Percentiles rank a stretch among this genome's conserved stretches.
These are phyloP conservation scores for Ferdinandea cuprea DNA, from an alignment of 2,888 invertebrate genomes.

Conservation along the genomic window DNA sequence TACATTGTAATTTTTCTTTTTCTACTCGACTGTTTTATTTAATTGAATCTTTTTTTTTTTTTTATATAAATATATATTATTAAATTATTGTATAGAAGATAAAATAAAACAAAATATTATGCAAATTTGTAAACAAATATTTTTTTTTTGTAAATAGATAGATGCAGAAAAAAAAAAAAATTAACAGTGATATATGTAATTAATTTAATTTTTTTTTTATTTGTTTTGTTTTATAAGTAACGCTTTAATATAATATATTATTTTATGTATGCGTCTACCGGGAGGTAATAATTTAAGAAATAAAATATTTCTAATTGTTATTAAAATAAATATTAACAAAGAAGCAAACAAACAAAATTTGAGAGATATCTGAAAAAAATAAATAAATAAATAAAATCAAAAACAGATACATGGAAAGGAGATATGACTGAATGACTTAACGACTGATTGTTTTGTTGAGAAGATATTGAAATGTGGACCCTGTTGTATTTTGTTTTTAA, in stretches of 20 bases:
- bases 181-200: conserved; percentile 74
- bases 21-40: conserved; percentile 71
- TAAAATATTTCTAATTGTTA: conserved; percentile 21
- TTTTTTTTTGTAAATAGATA: conserved; percentile 58
- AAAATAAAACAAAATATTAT: conserved; percentile 58
- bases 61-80: conserved; percentile 43
- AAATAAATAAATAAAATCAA: too few relatives aligned
- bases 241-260: conserved; percentile 59
- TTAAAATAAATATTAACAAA: conserved; percentile 16
- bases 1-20: conserved; percentile 39
- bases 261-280: conserved; percentile 17
- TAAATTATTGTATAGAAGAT: conserved; percentile 71
- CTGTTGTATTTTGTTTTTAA: conserved; percentile 59
- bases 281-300: conserved; percentile 19
- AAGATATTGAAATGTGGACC: conserved; percentile 55
- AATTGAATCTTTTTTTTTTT: conserved; percentile 63
- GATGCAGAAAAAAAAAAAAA: conserved; percentile 37
- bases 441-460: conserved; percentile 73
- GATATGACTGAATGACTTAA: conserved; percentile 70
- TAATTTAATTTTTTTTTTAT: conserved; percentile 62
- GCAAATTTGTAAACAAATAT: conserved; percentile 54
- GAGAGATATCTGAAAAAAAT: neutral
- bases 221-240: conserved; percentile 54
- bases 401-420: conserved; percentile 24
- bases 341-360: conserved; percentile 36